Percentiles rank a stretch among this genome's conserved stretches.
Conservation (phyloP, 2,797 vertebrate genomes). For the Pangasius larnaudii region DNA sequence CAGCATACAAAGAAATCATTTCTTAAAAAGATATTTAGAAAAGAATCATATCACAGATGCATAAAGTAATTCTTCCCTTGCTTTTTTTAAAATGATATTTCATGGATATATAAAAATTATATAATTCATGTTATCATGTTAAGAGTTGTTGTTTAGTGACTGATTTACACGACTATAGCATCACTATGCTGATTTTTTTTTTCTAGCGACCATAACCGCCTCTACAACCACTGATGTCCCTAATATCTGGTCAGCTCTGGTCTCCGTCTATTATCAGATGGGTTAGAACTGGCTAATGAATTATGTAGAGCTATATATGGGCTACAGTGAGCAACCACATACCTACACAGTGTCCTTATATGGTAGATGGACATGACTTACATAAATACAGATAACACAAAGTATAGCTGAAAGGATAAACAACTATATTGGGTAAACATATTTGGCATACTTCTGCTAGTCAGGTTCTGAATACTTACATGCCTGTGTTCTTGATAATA, state of each 20-base stretch:
- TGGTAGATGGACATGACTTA: neutral
- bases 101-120: neutral
- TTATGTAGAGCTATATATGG: neutral
- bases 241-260: neutral
- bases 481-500: conserved; percentile 98
- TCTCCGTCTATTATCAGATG: neutral
- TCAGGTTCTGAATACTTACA: conserved; percentile 80
- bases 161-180: neutral
- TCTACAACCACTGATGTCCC: neutral
- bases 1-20: neutral
- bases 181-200: neutral
- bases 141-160: neutral
- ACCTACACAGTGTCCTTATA: neutral
- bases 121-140: neutral
- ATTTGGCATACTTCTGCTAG: neutral
- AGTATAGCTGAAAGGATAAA: neutral
- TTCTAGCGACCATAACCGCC: neutral
- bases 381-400: neutral
- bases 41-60: neutral
- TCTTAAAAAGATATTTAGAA: neutral
- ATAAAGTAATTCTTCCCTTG: neutral
- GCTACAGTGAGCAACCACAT: neutral
- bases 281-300: neutral
- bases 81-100: neutral
- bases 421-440: neutral